These are phyloP conservation scores for Bombus haemorrhoidalis DNA, from an alignment of 1,140 invertebrate genomes.

Conservation along the genomic window DNA sequence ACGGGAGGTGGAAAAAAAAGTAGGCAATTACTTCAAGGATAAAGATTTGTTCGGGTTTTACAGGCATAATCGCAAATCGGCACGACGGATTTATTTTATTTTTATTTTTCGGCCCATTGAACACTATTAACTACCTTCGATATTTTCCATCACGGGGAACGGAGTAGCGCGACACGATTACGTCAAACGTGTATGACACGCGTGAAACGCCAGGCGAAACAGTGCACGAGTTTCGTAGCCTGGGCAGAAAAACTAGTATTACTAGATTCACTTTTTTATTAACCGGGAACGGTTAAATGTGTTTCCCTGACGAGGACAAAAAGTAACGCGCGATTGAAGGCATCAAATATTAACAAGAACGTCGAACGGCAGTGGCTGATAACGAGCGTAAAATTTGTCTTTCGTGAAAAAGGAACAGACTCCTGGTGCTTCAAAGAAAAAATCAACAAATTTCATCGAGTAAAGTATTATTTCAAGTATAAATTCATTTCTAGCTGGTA, in stretches of 20 bases:
- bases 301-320: background rate
- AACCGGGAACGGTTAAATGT: conserved; percentile 17
- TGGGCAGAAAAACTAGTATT: conserved; percentile 50
- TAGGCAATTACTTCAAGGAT: conserved; percentile 42
- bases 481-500: background rate
- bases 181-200: conserved; percentile 56
- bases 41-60: background rate
- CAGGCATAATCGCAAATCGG: conserved; percentile 46
- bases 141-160: conserved; percentile 15
- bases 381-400: background rate
- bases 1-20: background rate
- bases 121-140: conserved; percentile 57
- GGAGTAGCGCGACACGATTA: conserved; percentile 33
- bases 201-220: conserved; percentile 38
- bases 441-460: background rate
- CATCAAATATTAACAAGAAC: conserved; percentile 40
- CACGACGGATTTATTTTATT: conserved; percentile 9
- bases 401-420: background rate
- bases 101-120: conserved; percentile 53
- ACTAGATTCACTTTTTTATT: conserved; percentile 48
- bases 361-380: background rate
- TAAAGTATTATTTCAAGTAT: background rate
- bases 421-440: background rate
- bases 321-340: conserved; percentile 6
- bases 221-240: conserved; percentile 41